phyloP scores from a whole-genome alignment of 2,888 invertebrate genomes.

The Pachydiplax longipennis region DNA sequence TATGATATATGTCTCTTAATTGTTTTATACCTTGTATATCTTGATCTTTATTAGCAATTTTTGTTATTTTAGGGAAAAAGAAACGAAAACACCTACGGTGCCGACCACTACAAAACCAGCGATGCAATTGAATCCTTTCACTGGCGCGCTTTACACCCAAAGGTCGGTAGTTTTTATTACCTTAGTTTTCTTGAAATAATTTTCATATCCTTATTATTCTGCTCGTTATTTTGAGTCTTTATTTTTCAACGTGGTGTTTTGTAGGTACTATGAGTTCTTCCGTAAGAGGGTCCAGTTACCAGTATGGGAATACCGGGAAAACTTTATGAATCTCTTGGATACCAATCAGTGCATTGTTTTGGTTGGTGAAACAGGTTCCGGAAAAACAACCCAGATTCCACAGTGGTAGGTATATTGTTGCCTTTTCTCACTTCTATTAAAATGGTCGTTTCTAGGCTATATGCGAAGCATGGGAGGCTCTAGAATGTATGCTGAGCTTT shows the following conservation, averaged over 20 bases:
- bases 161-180: slow-evolving; percentile 59
- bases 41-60: background rate
- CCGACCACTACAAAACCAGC: slow-evolving; percentile 52
- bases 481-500: no score
- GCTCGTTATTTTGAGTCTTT: background rate
- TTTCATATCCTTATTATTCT: background rate
- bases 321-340: slow-evolving; percentile 93
- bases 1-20: background rate
- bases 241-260: slow-evolving; percentile 23
- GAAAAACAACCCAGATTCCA: slow-evolving; percentile 99
- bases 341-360: slow-evolving; percentile 94
- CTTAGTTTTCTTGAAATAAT: background rate
- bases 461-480: background rate
- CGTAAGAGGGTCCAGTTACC: slow-evolving; percentile 90
- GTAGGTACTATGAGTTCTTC: slow-evolving; percentile 81
- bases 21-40: background rate
- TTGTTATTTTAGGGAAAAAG: slow-evolving; percentile 47
- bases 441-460: background rate
- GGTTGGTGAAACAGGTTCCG: slow-evolving; percentile 99
- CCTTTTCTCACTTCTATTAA: background rate
- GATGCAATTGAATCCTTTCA: slow-evolving; percentile 75
- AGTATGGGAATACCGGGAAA: slow-evolving; percentile 96
- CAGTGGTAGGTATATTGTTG: slow-evolving; percentile 71
- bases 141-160: slow-evolving; percentile 83
- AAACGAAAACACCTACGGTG: slow-evolving; percentile 52